phyloP scores from a whole-genome alignment of 35 echinoderm and acorn worm genomes.

The Strongylocentrotus purpuratus region DNA sequence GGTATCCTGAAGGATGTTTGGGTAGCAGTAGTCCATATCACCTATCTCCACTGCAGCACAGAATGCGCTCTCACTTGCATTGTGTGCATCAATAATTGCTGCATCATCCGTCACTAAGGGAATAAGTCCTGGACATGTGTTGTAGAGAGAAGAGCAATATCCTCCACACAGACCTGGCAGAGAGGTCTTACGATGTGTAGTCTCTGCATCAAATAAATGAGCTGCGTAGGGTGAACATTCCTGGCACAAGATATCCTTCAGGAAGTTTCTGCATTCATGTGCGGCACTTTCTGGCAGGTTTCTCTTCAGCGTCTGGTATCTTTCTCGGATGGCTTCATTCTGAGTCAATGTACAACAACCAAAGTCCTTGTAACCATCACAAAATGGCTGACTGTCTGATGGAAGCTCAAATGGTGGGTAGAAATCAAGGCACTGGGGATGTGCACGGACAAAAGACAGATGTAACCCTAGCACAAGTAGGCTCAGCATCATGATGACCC shows the following conservation, averaged over 20 bases:
- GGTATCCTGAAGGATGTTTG: conserved; percentile 62
- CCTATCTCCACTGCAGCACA: conserved; percentile 62
- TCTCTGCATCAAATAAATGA: conserved; percentile 82
- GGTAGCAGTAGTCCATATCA: conserved; percentile 89
- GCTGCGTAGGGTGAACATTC: conserved; percentile 95
- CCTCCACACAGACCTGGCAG: conserved; percentile 82
- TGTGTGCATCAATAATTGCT: conserved; percentile 44
- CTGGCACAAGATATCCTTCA: conserved; percentile 89
- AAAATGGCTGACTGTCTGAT: conserved; percentile 59
- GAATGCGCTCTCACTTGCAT: conserved; percentile 56
- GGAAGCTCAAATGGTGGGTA: conserved; percentile 76
- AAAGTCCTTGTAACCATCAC: conserved; percentile 72
- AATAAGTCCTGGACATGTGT: conserved; percentile 61
- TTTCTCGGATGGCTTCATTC: conserved; percentile 52
- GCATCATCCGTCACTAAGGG: conserved; percentile 63
- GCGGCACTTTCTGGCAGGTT: not conserved
- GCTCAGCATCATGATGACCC: not conserved
- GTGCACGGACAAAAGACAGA: conserved; percentile 7
- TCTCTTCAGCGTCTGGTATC: conserved; percentile 34
- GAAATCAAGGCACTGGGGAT: conserved; percentile 92
- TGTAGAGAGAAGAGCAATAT: conserved; percentile 77
- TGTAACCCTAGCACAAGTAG: not conserved
- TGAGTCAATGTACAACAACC: conserved; percentile 68
- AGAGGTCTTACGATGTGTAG: conserved; percentile 15
- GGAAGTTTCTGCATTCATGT: conserved; percentile 54